These are phyloP conservation scores for Lasiurus borealis DNA, from an alignment of 2,113 vertebrate species.

Conservation along the genomic window DNA sequence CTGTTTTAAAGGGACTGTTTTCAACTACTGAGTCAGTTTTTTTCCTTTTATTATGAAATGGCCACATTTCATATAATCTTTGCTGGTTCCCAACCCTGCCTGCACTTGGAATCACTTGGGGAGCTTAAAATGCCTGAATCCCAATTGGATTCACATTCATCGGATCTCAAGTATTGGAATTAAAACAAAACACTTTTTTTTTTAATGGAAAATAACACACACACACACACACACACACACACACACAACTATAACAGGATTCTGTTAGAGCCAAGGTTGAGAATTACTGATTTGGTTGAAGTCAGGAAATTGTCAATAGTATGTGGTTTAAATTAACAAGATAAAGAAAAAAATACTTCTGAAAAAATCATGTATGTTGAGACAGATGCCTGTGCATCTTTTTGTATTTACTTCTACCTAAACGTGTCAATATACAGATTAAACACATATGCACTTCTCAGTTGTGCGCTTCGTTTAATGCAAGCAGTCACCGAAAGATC, in stretches of 20 bases:
- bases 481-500: too few relatives aligned
- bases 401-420: neutral
- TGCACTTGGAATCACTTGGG: neutral
- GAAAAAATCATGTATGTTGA: neutral
- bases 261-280: neutral
- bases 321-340: neutral
- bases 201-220: neutral
- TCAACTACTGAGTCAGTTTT: neutral
- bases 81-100: neutral
- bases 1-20: neutral
- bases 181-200: neutral
- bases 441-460: too few relatives aligned
- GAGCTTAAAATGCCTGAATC: neutral
- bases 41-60: neutral
- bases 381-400: neutral
- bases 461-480: too few relatives aligned
- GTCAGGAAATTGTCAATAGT: neutral
- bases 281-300: neutral
- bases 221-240: neutral
- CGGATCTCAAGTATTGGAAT: neutral
- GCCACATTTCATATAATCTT: neutral
- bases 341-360: neutral
- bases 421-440: neutral
- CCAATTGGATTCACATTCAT: neutral
- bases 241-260: neutral